Conservation (phyloP, 2,888 invertebrate genomes). For the Amblyjoppa proteus region DNA sequence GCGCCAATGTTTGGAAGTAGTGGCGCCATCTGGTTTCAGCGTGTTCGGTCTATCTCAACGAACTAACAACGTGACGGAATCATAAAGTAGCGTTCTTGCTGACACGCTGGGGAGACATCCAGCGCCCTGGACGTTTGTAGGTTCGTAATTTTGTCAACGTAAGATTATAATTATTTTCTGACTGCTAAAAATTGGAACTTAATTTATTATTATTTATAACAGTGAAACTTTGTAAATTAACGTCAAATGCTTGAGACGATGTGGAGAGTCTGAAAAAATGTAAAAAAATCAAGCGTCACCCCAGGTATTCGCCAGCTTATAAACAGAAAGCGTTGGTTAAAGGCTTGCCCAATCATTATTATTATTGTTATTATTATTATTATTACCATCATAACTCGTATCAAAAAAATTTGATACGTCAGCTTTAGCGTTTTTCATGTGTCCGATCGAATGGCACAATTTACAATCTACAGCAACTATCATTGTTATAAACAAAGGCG, state of each 20-base stretch:
- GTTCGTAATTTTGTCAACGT: conserved; percentile 14
- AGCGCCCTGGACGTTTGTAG: conserved; percentile 53
- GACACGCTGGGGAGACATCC: conserved; percentile 50
- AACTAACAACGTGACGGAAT: conserved; percentile 57
- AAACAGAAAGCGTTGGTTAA: not conserved
- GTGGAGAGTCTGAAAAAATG: not conserved
- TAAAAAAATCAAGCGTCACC: not conserved
- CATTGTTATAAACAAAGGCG: too few species aligned
- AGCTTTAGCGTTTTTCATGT: too few species aligned
- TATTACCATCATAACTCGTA: too few species aligned
- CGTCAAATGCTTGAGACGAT: conserved; percentile 1
- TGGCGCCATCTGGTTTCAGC: conserved; percentile 48
- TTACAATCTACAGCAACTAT: too few species aligned
- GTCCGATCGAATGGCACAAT: too few species aligned
- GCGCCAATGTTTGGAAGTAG: conserved; percentile 45
- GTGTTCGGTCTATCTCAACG: conserved; percentile 41
- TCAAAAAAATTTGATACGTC: too few species aligned
- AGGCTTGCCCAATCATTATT: too few species aligned
- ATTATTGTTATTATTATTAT: too few species aligned
- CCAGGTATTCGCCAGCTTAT: conserved; percentile 1
- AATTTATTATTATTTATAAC: not conserved
- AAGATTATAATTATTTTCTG: not conserved
- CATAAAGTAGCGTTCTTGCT: conserved; percentile 37
- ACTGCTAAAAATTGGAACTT: not conserved
- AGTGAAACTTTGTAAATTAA: not conserved